Conservation (phyloP, 2,113 vertebrate genomes). For the Psittacara wagleri region DNA sequence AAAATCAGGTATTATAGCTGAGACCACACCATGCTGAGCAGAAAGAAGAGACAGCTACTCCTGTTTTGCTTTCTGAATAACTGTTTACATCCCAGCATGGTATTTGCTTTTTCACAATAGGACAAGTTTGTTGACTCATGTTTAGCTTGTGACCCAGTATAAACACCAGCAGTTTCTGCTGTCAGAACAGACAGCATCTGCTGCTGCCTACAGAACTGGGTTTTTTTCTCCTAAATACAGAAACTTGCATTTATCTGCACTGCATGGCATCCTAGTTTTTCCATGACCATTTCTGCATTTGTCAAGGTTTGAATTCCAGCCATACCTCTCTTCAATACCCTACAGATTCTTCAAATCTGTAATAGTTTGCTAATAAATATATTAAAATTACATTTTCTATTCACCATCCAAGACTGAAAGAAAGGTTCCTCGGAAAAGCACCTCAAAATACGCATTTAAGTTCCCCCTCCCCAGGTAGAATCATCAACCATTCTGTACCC, state of each 20-base stretch:
- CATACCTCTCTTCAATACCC: background rate
- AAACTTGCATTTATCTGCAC: background rate
- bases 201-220: background rate
- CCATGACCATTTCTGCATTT: background rate
- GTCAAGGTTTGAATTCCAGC: background rate
- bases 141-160: background rate
- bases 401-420: background rate
- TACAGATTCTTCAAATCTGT: background rate
- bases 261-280: background rate
- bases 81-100: background rate
- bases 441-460: background rate
- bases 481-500: background rate
- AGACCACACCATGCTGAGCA: background rate
- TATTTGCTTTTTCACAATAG: background rate
- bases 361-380: background rate
- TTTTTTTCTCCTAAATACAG: background rate
- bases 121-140: background rate
- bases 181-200: background rate
- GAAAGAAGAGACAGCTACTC: background rate
- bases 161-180: conserved; percentile 20
- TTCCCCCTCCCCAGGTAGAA: background rate
- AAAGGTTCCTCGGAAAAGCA: background rate
- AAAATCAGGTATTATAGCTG: rapidly evolving
- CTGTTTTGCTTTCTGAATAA: background rate
- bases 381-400: background rate